A percentile compares a stretch with the other conserved stretches of the same genome.
Evolutionary conservation across 1,140 invertebrate species (phyloP).

Genomic region (Colletes latitarsis): DNA sequence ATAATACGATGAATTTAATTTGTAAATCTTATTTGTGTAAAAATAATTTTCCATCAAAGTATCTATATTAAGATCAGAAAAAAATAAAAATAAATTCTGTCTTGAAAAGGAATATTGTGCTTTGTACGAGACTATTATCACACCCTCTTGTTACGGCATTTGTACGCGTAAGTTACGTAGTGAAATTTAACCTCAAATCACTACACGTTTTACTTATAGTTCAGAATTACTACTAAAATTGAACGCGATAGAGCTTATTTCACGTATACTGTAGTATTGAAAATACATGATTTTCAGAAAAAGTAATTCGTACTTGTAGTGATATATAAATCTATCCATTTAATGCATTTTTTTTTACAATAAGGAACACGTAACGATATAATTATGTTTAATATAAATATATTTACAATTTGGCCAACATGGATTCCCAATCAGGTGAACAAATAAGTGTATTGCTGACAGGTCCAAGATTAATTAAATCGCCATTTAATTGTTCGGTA

Average conservation of each 20-base stretch:
- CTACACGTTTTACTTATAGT: slow-evolving; percentile 44
- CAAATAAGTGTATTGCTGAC: slow-evolving; percentile 72
- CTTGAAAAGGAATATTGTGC: slow-evolving; percentile 15
- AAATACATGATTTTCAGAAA: slow-evolving; percentile 59
- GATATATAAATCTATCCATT: slow-evolving; percentile 9
- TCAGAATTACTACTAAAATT: slow-evolving; percentile 46
- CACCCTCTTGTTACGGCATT: slow-evolving; percentile 16
- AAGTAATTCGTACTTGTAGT: slow-evolving; percentile 24
- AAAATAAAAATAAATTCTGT: slow-evolving; percentile 43
- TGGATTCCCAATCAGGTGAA: slow-evolving; percentile 74
- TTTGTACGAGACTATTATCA: slow-evolving; percentile 9
- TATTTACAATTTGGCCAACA: slow-evolving; percentile 65
- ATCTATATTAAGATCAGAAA: slow-evolving; percentile 21
- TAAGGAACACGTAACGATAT: slow-evolving; percentile 3
- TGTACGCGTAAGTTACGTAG: slow-evolving; percentile 41
- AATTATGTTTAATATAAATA: slow-evolving; percentile 25
- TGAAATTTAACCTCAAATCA: slow-evolving; percentile 31
- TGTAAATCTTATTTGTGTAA: slow-evolving; percentile 59
- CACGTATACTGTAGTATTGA: slow-evolving; percentile 47
- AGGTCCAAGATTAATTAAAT: slow-evolving; percentile 75
- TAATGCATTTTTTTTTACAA: background rate
- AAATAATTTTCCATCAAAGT: slow-evolving; percentile 48
- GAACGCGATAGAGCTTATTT: slow-evolving; percentile 38
- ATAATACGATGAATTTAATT: slow-evolving; percentile 24
- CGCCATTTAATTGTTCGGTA: slow-evolving; percentile 65